phyloP scores from a whole-genome alignment of 92 coral and sea anemone genomes.

The Palythoa grandis region DNA sequence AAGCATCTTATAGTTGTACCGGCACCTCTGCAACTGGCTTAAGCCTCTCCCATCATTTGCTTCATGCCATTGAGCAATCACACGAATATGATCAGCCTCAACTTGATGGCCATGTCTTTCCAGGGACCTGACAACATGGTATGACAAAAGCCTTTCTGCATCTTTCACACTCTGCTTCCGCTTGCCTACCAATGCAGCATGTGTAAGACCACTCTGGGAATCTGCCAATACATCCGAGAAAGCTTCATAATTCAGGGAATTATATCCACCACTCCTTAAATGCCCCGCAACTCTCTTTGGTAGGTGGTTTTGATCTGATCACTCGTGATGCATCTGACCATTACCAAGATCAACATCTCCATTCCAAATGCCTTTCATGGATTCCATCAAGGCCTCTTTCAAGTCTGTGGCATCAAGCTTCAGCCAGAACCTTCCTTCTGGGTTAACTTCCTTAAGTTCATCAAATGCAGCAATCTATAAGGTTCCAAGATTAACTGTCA shows the following conservation, averaged over 20 bases:
- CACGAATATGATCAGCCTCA: constrained; percentile 49
- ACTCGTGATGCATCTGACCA: constrained; percentile 48
- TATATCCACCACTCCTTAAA: constrained; percentile 17
- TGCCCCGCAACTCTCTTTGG: constrained; percentile 21
- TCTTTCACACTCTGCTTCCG: constrained; percentile 25
- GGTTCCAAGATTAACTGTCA: neutral
- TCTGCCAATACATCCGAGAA: constrained; percentile 30
- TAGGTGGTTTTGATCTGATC: constrained; percentile 49
- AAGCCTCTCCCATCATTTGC: constrained; percentile 50
- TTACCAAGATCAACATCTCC: constrained; percentile 35
- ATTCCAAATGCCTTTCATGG: constrained; percentile 47
- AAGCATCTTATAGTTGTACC: constrained; percentile 45
- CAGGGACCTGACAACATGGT: constrained; percentile 45
- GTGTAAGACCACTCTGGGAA: constrained; percentile 31
- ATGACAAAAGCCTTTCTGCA: constrained; percentile 25
- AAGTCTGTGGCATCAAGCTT: constrained; percentile 38
- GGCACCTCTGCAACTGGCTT: constrained; percentile 37
- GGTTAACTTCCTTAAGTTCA: constrained; percentile 25
- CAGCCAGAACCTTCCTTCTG: constrained; percentile 36
- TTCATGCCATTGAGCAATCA: constrained; percentile 48
- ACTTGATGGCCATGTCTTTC: constrained; percentile 55
- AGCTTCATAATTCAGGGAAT: constrained; percentile 29
- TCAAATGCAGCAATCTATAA: constrained; percentile 15
- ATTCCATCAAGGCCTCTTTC: constrained; percentile 38
- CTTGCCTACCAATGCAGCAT: constrained; percentile 35